Evolutionary conservation across 2,888 invertebrate genomes (phyloP), one percentile per base, ranked within the genome.

Genomic region (Acleris emargana): DNA sequence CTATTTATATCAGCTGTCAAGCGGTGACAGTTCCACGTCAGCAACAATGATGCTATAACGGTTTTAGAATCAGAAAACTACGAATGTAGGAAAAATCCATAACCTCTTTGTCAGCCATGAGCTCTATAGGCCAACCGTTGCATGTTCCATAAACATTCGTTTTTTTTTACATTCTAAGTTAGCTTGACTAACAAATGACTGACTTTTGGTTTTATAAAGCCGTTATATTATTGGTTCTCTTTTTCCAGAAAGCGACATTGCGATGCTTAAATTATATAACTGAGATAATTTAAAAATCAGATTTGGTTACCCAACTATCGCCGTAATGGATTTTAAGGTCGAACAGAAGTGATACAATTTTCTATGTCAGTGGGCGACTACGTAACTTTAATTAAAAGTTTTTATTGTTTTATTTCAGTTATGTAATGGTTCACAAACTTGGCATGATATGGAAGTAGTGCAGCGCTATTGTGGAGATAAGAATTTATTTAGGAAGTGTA

Each of bases 331-430:
- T 62, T 70, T 68, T 72, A 67, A 71, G 71, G 69, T 70, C 69
- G 64, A 64, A 64, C 68, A 64, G 61, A 68, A 70, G 66, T 71
- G 67, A 67, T 58, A 67, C 67, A 62, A 54, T 62, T 67, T 76
- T 76, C 74, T 80, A 70, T 84, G 84, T 82, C 75, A 84, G 78
- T 84, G 71, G 83, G 81, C 80, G 80, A 79, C 68, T 73, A 59
- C 62, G 69, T 47, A 66, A 66, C 4, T 47, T 57, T 47, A 66
- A 61, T 61, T 66, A 66, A 43, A 66, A 51, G 38, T 45, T 58
- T 18, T 50, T 55, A 38, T 58, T 64, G 42, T 64, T 59, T 43
- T 43, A 25, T n/a, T 17, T 11, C 20, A 5, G 49, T 66, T 57
- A 51, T 55, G 51, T 55, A 61, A 66, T 45, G 20, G 20, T 28